A percentile compares a stretch with the other conserved stretches of the same genome.
phyloP scores from a whole-genome alignment of 1,140 invertebrate species.

The Luehdorfia chinensis region DNA sequence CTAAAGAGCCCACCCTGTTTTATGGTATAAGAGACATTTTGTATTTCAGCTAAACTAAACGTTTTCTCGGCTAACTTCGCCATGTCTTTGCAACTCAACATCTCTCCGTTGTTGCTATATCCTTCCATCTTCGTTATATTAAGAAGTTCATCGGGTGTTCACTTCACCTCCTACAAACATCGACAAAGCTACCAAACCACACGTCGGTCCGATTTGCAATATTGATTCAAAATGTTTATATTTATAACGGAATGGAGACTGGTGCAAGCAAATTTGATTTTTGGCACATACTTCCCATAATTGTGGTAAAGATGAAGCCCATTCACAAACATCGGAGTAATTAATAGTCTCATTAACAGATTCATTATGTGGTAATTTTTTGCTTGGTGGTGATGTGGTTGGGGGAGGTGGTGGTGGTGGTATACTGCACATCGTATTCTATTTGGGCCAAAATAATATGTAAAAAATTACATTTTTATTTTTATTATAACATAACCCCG shows the following conservation, averaged over 20 bases:
- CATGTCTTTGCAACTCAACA: constrained; percentile 88
- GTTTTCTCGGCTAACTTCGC: constrained; percentile 77
- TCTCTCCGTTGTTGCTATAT: constrained; percentile 89
- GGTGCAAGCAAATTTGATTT: constrained; percentile 57
- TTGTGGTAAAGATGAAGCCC: constrained; percentile 64
- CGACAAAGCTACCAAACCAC: constrained; percentile 88
- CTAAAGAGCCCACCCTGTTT: constrained; percentile 47
- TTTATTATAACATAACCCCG: neutral
- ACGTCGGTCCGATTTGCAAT: constrained; percentile 81
- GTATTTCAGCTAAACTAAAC: constrained; percentile 40
- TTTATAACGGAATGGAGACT: constrained; percentile 55
- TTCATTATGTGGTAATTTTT: constrained; percentile 6
- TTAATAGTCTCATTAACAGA: constrained; percentile 4
- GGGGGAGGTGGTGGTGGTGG: constrained; percentile 46
- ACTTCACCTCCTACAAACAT: constrained; percentile 83
- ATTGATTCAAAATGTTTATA: constrained; percentile 61
- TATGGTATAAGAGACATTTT: constrained; percentile 39
- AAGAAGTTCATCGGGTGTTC: constrained; percentile 78
- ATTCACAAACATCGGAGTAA: constrained; percentile 44
- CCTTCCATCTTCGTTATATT: constrained; percentile 78
- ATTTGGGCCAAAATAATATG: constrained; percentile 11
- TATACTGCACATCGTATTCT: constrained; percentile 52
- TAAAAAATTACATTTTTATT: constrained; percentile 8
- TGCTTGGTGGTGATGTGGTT: constrained; percentile 14
- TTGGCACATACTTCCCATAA: constrained; percentile 70